phyloP scores from a whole-genome alignment of 2,797 vertebrate species.

The Chiloscyllium punctatum region DNA sequence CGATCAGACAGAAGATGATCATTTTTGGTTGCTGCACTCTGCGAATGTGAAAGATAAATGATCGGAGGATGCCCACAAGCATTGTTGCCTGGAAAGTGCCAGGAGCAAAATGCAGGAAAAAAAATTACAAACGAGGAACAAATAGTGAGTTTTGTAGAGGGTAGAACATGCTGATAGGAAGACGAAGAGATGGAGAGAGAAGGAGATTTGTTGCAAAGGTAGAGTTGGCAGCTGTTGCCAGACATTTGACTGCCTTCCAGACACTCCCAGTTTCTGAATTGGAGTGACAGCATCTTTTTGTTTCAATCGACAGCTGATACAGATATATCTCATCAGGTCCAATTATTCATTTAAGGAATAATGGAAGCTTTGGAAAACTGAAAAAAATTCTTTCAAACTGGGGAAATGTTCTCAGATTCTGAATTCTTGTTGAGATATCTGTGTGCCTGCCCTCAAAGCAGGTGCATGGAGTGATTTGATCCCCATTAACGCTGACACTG shows the following conservation, averaged over 20 bases:
- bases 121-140: neutral
- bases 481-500: slow-evolving; percentile 1
- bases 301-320: neutral
- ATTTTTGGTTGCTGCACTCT: neutral
- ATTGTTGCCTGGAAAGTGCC: neutral
- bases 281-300: neutral
- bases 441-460: neutral
- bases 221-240: neutral
- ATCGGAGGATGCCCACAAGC: neutral
- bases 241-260: neutral
- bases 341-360: neutral
- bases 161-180: neutral
- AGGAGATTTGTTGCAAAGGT: neutral
- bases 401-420: neutral
- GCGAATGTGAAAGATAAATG: too few species aligned
- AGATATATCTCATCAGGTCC: neutral
- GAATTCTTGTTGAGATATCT: neutral
- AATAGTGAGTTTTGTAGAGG: neutral
- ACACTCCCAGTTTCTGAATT: neutral
- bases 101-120: neutral
- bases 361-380: neutral
- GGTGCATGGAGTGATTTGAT: neutral
- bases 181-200: neutral
- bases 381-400: neutral
- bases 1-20: neutral